These are phyloP conservation scores for Mallateleia sp. DNA, from an alignment of 2,888 invertebrate genomes.

Conservation along the genomic window DNA sequence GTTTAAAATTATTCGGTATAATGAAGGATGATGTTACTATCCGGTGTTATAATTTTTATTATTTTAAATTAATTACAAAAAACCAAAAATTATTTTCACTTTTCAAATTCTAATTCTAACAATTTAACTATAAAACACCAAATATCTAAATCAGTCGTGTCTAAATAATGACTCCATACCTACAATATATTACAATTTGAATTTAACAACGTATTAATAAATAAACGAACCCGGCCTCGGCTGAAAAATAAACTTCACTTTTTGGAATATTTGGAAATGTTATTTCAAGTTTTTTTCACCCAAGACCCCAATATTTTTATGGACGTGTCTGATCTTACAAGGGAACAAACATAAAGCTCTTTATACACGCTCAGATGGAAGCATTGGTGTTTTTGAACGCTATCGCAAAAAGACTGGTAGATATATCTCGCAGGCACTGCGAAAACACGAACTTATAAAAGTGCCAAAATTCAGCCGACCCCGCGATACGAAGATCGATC, in stretches of 20 bases:
- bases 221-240: background rate
- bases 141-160: no score
- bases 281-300: constrained; percentile 57
- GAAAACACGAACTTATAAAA: constrained; percentile 71
- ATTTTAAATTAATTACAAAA: no score
- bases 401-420: constrained; percentile 70
- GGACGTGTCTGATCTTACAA: constrained; percentile 62
- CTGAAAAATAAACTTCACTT: constrained; percentile 41
- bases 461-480: constrained; percentile 67
- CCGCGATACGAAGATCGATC: constrained; percentile 80
- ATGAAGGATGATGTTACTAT: no score
- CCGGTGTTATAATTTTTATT: no score
- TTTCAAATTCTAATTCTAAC: no score
- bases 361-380: constrained; percentile 66
- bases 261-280: constrained; percentile 52
- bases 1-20: no score
- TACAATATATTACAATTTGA: no score
- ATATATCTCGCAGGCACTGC: constrained; percentile 62
- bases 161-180: no score
- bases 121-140: no score
- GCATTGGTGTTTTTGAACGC: constrained; percentile 64
- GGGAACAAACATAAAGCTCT: constrained; percentile 68
- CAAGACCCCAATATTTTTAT: constrained; percentile 59
- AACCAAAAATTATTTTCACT: no score
- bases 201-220: background rate